A percentile compares a stretch with the other conserved stretches of the same genome.
Evolutionary conservation across 1,140 invertebrate genomes (phyloP).

Genomic region (Brachionus manjavacas): DNA sequence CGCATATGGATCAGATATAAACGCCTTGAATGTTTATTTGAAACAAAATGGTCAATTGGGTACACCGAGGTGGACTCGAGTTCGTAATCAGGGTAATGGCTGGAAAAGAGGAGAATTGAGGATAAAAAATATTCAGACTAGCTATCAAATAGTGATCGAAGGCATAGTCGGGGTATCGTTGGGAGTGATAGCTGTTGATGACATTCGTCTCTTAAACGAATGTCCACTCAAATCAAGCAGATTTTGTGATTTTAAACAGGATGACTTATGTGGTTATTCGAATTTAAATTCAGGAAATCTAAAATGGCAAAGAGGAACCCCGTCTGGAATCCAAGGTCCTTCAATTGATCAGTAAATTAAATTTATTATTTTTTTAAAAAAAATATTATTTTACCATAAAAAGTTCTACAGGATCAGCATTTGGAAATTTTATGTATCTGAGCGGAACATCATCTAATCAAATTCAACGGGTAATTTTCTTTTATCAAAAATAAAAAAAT

Average conservation of each 20-base stretch:
- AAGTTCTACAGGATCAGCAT: neutral
- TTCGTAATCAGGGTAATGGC: slow-evolving; percentile 48
- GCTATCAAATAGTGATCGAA: slow-evolving; percentile 44
- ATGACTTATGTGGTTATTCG: neutral
- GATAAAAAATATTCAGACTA: neutral
- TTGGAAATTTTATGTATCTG: slow-evolving; percentile 15
- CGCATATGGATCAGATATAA: slow-evolving; percentile 44
- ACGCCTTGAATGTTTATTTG: slow-evolving; percentile 44
- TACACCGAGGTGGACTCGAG: slow-evolving; percentile 45
- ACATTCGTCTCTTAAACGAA: neutral
- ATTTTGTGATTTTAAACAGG: slow-evolving; percentile 35
- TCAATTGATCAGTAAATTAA: slow-evolving; percentile 11
- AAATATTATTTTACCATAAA: neutral
- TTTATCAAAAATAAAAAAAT: no score
- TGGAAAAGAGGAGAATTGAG: slow-evolving; percentile 49
- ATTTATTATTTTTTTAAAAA: neutral
- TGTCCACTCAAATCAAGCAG: neutral
- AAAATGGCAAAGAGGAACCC: neutral
- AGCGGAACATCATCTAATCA: slow-evolving; percentile 22
- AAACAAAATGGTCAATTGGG: slow-evolving; percentile 41
- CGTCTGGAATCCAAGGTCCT: neutral
- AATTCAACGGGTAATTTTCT: neutral
- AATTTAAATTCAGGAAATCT: neutral
- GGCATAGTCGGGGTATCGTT: slow-evolving; percentile 43
- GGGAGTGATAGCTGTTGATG: slow-evolving; percentile 39